Conservation (phyloP, 1,140 invertebrate species). For the Heliconius eleuchia region DNA sequence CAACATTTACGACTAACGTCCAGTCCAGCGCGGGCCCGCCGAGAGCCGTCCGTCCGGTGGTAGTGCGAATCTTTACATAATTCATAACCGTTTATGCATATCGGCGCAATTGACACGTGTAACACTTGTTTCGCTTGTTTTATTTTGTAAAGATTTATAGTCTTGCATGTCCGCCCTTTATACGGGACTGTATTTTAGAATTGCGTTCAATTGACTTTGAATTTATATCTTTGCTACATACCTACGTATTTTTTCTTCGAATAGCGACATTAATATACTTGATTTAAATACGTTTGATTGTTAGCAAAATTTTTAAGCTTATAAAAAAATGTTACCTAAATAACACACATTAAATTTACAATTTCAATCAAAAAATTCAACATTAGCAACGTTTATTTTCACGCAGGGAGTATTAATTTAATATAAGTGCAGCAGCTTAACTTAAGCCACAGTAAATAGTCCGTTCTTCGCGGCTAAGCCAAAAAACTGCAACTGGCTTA, state of each 20-base stretch:
- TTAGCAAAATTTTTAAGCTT: not conserved
- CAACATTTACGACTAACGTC: conserved; percentile 38
- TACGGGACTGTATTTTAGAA: conserved; percentile 19
- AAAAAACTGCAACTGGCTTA: conserved; percentile 69
- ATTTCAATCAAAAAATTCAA: conserved; percentile 1
- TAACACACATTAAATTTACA: too few relatives aligned
- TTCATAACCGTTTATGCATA: conserved; percentile 74
- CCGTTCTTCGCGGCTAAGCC: conserved; percentile 55
- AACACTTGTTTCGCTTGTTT: conserved; percentile 57
- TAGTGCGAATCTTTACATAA: conserved; percentile 69
- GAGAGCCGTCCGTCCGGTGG: conserved; percentile 18
- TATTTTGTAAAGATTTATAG: conserved; percentile 44
- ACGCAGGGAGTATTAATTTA: conserved; percentile 35
- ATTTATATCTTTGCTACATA: conserved; percentile 5
- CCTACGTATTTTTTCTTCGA: not conserved
- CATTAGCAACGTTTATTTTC: not conserved
- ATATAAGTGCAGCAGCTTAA: conserved; percentile 54
- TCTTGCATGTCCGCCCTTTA: conserved; percentile 22
- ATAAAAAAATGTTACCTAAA: not conserved
- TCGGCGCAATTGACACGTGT: conserved; percentile 74
- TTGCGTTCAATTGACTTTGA: conserved; percentile 11
- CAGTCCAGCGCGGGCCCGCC: conserved; percentile 42
- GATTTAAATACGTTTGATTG: not conserved
- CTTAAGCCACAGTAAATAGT: conserved; percentile 63
- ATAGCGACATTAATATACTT: not conserved